Base-by-base conservation (phyloP, 2,113 vertebrate genomes). In the Scartelaos histophorus region DNA sequence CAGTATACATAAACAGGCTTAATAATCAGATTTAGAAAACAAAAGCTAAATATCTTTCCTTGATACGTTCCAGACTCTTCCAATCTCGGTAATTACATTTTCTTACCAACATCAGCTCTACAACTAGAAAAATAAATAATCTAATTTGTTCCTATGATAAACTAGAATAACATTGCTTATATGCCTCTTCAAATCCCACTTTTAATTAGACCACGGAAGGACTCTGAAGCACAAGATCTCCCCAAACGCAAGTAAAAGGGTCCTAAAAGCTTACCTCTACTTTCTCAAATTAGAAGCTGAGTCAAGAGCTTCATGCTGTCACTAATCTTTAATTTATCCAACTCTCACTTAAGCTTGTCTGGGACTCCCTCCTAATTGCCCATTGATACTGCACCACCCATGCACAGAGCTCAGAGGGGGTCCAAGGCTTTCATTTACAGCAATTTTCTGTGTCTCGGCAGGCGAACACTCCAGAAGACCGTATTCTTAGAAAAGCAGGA, bases 401-500 rank as follows among this genome's bases (percentile, higher is more conserved):
- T 56, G 73, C 70, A 75, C 80, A 56, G 68, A 75, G 75, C 80
- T 80, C 79, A 22, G 47, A 72, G 76, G 80, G 73, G 24, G 75
- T 72, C 73, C 69, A 62, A 58, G 74, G 74, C 84, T 87, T 83
- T 83, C 69, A 90, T 83, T 85, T 79, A 75, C 62, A 74, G 75
- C 80, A 87, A 88, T 86, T 89, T 88, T 62, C 60, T 75, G 62
- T 82, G 81, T 74, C 78, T 70, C 57, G 60, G 71, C 35, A 19
- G 76, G 82, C 76, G 67, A 85, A 83, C 82, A 70, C 79, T 88
- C 79, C 69, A 13, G 56, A 60, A 13, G 56, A 60, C 66, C 38
- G 47, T 81, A 87, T 85, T 79, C 67, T 67, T 74, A 70, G 43
- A 83, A 79, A 76, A 76, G 74, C 79, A 87, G 86, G 82, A 87